A percentile compares a stretch with the other conserved stretches of the same genome.
Evolutionary conservation across 2,797 vertebrate genomes (phyloP).

Genomic region (Typhlichthys subterraneus): DNA sequence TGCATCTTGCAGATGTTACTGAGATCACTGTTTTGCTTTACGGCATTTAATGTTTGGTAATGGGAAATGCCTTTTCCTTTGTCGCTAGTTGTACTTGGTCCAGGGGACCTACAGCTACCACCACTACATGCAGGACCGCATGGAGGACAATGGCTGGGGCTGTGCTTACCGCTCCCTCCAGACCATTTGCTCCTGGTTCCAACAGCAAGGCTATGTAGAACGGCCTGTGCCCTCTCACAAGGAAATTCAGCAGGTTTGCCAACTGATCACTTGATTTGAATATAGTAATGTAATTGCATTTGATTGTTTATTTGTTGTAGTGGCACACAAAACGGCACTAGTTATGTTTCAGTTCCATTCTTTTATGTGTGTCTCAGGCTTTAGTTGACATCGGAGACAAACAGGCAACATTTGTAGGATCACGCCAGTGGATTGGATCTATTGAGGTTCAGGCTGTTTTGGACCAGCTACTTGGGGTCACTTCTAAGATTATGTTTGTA

Average conservation of each 20-base stretch:
- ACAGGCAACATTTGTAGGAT: slow-evolving; percentile 86
- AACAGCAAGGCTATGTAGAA: slow-evolving; percentile 88
- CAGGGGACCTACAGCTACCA: slow-evolving; percentile 91
- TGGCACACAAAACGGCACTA: neutral
- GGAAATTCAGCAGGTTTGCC: slow-evolving; percentile 90
- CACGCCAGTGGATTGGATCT: slow-evolving; percentile 95
- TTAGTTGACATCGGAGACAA: slow-evolving; percentile 93
- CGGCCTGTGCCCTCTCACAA: slow-evolving; percentile 85
- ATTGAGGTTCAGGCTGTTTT: slow-evolving; percentile 92
- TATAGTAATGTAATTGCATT: neutral
- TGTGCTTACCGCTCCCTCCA: slow-evolving; percentile 97
- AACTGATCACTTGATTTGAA: neutral
- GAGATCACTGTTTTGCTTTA: too few species aligned
- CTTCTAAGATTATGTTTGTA: slow-evolving; percentile 94
- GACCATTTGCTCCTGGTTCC: slow-evolving; percentile 97
- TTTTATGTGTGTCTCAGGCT: slow-evolving; percentile 72
- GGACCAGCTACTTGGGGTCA: slow-evolving; percentile 87
- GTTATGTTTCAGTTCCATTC: neutral
- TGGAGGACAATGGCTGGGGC: slow-evolving; percentile 94
- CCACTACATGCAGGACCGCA: slow-evolving; percentile 94
- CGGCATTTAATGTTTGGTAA: neutral
- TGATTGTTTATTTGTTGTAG: neutral
- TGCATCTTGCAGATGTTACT: too few species aligned
- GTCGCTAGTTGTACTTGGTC: slow-evolving; percentile 81
- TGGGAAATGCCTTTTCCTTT: neutral